These are phyloP conservation scores for Calyptomena viridis DNA, from an alignment of 2,113 vertebrate species.

Conservation along the genomic window DNA sequence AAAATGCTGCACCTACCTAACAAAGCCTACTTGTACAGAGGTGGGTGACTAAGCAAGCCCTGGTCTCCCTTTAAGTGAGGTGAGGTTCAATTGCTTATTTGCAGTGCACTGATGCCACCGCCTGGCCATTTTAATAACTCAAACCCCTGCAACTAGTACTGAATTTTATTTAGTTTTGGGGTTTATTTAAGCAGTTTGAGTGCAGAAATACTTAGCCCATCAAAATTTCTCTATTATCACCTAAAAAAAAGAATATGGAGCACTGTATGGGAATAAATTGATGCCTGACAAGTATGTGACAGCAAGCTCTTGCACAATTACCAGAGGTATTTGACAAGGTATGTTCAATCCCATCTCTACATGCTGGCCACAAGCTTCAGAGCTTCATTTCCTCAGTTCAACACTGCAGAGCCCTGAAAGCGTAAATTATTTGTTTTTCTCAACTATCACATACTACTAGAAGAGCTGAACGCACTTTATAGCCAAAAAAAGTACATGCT, in stretches of 20 bases:
- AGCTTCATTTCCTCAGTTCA: background rate
- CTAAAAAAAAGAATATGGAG: background rate
- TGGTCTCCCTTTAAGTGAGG: accelerated
- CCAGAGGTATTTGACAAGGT: background rate
- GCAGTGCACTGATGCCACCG: background rate
- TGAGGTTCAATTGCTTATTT: background rate
- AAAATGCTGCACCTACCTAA: background rate
- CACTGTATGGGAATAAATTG: background rate
- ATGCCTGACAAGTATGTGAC: background rate
- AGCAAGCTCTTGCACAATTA: background rate
- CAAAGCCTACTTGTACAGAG: background rate
- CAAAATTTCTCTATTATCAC: background rate
- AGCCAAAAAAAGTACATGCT: background rate
- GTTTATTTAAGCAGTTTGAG: background rate
- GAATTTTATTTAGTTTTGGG: background rate
- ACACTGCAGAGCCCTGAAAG: background rate
- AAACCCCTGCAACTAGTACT: background rate
- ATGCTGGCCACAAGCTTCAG: background rate
- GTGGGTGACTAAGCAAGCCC: background rate
- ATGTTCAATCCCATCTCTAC: background rate
- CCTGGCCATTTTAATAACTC: background rate
- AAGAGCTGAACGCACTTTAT: background rate
- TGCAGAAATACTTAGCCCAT: background rate
- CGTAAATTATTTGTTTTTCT: background rate
- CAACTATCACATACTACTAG: background rate